Base-by-base conservation (phyloP, 1,140 invertebrate species). In the Drosophila insularis region DNA sequence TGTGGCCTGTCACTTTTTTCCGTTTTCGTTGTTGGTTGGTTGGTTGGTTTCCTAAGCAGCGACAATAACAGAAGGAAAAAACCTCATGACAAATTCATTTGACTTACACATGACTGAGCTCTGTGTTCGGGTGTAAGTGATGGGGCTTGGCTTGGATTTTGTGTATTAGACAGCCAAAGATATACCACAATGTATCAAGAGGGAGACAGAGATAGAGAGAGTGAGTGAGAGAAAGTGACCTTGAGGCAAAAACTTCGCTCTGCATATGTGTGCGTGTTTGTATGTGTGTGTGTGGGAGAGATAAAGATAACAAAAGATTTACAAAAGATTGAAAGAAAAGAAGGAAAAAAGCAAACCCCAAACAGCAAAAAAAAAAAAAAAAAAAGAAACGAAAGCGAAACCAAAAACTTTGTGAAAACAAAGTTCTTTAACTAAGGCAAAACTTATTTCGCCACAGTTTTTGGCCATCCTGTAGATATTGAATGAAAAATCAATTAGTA, bases 71-170 rank as follows among this genome's bases (percentile, higher is more conserved):
- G 68, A 66, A 71, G 71, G 68, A 64, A 64, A 71, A 71, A 71
- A 71, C 74, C 80, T 84, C 80, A 84, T 84, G 81, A 84, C 76
- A 80, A 84, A 84, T 84, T 84, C 81, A 84, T 84, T 80, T 73
- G 65, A 72, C 68, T 84, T 73, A 55, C 80, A 82, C 80, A 74
- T 71, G 80, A 84, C 64, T 84, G 71, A 67, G 61, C 55, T 58
- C 55, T 58, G 14, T 37, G 43, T 50, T 50, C 4, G 19, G 43
- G 43, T 50, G 43, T 50, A 50, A 50, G 43, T 19, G 55, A 58
- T 58, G 31, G 55, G 32, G 55, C 55, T 35, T 58, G 55, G 55
- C 31, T 50, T 50, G 43, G 43, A 50, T 50, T 58, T 58, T 58
- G 55, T 58, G 55, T 58, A 58, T 58, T 58, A 58, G 55, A 58